Percentiles rank a stretch among this genome's conserved stretches.
Conservation (phyloP, 2,797 vertebrate species). For the Glyptemys insculpta region DNA sequence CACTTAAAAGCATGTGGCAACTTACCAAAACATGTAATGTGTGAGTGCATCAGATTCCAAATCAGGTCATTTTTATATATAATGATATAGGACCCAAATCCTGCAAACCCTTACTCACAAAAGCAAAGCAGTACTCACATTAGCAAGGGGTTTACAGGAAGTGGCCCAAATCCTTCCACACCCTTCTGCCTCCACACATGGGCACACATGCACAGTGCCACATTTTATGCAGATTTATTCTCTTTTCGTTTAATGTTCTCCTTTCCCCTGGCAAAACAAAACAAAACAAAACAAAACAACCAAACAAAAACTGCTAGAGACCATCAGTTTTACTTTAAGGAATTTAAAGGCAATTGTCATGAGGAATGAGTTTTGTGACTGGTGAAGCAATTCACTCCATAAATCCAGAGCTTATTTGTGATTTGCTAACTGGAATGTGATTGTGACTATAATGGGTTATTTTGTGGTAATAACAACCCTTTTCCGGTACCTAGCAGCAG, state of each 20-base stretch:
- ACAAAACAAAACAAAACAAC: background rate
- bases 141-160: background rate
- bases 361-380: background rate
- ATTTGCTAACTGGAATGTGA: background rate
- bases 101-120: background rate
- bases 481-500: background rate
- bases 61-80: background rate
- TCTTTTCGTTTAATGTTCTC: rapidly evolving
- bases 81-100: background rate
- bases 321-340: background rate
- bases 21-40: background rate
- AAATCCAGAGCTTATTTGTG: background rate
- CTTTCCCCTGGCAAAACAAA: background rate
- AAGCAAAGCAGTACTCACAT: background rate
- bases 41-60: background rate
- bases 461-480: constrained; percentile 45
- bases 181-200: background rate
- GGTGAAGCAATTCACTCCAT: background rate
- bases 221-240: background rate
- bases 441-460: background rate
- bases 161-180: background rate
- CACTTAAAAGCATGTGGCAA: background rate
- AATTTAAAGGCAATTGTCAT: background rate
- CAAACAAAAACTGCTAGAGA: background rate
- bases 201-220: background rate